These are phyloP conservation scores for Chaetodon trifascialis DNA, from an alignment of 2,113 vertebrate species.

Conservation along the genomic window DNA sequence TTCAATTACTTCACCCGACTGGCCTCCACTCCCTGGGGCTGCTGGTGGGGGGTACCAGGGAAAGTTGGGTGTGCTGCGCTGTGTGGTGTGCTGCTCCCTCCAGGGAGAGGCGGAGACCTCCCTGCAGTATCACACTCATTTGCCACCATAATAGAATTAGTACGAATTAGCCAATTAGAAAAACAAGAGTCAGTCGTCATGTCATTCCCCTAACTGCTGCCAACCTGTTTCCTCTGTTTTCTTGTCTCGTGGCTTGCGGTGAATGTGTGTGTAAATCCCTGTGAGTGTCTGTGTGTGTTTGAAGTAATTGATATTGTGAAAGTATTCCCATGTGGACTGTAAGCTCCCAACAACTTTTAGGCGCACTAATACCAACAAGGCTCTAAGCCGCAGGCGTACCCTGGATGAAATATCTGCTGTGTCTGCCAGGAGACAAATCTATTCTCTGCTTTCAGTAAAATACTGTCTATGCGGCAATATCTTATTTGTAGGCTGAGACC, in stretches of 20 bases:
- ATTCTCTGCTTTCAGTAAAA: conserved; percentile 80
- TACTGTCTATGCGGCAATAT: conserved; percentile 83
- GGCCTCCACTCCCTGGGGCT: conserved; percentile 50
- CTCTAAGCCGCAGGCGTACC: conserved; percentile 72
- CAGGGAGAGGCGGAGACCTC: neutral
- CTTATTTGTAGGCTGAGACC: conserved; percentile 79
- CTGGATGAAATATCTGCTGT: conserved; percentile 81
- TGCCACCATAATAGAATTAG: conserved; percentile 69
- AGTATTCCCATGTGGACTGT: conserved; percentile 69
- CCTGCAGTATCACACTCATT: conserved; percentile 53
- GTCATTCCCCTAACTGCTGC: conserved; percentile 64
- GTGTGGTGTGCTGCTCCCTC: conserved; percentile 18
- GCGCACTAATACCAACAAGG: conserved; percentile 74
- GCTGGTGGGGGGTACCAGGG: conserved; percentile 31
- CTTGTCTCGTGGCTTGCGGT: conserved; percentile 20
- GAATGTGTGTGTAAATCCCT: conserved; percentile 47
- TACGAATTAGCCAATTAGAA: conserved; percentile 73
- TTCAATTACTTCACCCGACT: conserved; percentile 74
- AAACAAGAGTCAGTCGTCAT: conserved; percentile 59
- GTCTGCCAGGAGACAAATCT: conserved; percentile 83
- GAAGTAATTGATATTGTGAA: conserved; percentile 70
- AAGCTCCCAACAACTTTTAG: conserved; percentile 78
- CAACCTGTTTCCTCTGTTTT: conserved; percentile 59
- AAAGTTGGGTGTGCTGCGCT: conserved; percentile 30
- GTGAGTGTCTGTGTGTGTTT: conserved; percentile 44